A percentile compares a stretch with the other conserved stretches of the same genome.
Conservation (phyloP, 2,888 invertebrate species). For the Napeogenes sylphis region DNA sequence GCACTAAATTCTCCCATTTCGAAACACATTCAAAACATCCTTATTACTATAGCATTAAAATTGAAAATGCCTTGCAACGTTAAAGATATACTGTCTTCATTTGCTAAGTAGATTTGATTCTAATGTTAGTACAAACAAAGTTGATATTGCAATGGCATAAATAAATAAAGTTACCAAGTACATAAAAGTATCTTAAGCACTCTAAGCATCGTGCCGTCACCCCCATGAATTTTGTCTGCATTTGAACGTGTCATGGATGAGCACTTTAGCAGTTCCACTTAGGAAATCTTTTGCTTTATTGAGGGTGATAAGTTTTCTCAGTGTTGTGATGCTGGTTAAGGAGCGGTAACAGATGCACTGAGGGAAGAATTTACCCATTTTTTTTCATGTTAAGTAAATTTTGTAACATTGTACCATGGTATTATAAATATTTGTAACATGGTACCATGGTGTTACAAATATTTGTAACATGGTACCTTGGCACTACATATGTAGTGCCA, state of each 20-base stretch:
- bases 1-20: constrained; percentile 1
- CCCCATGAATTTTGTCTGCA: constrained; percentile 31
- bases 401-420: too few species aligned
- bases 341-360: too few species aligned
- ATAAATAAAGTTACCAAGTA: constrained; percentile 1
- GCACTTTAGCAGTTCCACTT: constrained; percentile 25
- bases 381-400: too few species aligned
- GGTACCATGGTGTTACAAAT: too few species aligned
- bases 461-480: too few species aligned
- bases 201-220: constrained; percentile 18
- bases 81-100: constrained; percentile 3
- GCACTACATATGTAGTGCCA: too few species aligned
- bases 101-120: not conserved
- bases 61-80: constrained; percentile 4
- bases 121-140: not conserved
- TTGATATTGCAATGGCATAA: constrained; percentile 4
- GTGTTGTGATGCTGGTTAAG: too few species aligned
- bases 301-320: not conserved
- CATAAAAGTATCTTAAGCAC: constrained; percentile 18
- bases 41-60: constrained; percentile 7
- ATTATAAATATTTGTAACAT: too few species aligned
- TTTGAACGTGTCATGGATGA: constrained; percentile 31
- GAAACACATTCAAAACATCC: not conserved
- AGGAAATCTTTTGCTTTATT: constrained; percentile 16
- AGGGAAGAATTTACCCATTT: too few species aligned